Conservation (phyloP, 1,140 invertebrate genomes). For the Apis florea region DNA sequence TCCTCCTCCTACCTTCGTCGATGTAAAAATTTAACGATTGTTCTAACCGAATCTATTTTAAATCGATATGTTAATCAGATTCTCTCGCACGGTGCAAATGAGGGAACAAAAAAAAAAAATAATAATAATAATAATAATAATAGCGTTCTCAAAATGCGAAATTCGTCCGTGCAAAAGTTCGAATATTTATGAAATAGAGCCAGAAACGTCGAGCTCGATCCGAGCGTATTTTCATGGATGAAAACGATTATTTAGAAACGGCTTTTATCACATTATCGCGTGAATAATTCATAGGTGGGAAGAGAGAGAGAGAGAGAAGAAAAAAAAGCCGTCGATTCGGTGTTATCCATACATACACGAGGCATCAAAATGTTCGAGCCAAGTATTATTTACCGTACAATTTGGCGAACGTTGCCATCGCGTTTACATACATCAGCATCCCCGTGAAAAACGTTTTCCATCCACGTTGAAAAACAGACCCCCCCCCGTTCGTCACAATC, state of each 20-base stretch:
- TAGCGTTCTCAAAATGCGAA: neutral
- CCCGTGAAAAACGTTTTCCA: neutral
- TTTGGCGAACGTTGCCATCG: neutral
- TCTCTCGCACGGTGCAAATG: no score
- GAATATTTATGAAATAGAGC: neutral
- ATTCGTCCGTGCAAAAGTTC: neutral
- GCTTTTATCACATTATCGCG: neutral
- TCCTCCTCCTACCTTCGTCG: no score
- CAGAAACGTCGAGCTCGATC: neutral
- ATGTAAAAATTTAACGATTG: no score
- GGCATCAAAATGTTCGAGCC: neutral
- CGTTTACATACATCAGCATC: neutral
- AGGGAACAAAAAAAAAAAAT: no score
- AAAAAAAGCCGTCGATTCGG: no score
- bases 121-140: no score
- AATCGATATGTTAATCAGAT: no score
- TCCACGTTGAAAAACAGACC: neutral
- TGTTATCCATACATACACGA: no score
- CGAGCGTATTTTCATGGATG: neutral
- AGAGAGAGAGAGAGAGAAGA: no score
- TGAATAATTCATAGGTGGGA: conserved; percentile 6
- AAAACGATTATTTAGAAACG: conserved; percentile 28
- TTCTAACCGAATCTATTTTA: no score
- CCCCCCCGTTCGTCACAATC: neutral
- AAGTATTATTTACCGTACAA: conserved; percentile 3